Percentiles rank a stretch among this genome's conserved stretches.
Evolutionary conservation across 2,888 invertebrate genomes (phyloP).

Genomic region (Drosophila ezoana): DNA sequence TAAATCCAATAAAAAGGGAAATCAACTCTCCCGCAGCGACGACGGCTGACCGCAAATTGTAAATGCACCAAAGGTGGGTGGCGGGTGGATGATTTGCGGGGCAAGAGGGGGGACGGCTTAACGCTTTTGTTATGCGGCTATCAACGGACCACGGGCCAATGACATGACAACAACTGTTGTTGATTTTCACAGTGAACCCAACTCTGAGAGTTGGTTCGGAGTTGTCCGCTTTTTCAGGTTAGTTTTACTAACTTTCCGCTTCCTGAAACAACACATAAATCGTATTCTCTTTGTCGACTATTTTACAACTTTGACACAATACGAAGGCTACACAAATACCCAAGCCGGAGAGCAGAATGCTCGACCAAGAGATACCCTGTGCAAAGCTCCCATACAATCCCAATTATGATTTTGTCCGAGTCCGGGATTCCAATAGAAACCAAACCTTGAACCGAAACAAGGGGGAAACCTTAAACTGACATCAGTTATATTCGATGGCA

Average conservation of each 20-base stretch:
- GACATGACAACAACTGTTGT: slow-evolving; percentile 6
- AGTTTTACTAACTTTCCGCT: slow-evolving; percentile 9
- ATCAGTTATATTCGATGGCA: too few relatives aligned
- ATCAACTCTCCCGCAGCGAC: slow-evolving; percentile 30
- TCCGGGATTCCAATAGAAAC: too few relatives aligned
- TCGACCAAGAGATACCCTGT: background rate
- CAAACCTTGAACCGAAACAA: too few relatives aligned
- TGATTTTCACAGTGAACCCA: background rate
- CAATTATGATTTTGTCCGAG: too few relatives aligned
- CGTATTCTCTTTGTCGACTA: background rate
- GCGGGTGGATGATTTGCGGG: too few relatives aligned
- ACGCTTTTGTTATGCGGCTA: slow-evolving; percentile 18
- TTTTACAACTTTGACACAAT: slow-evolving; percentile 2
- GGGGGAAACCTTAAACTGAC: too few relatives aligned
- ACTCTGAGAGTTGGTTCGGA: background rate
- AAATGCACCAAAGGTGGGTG: slow-evolving; percentile 22
- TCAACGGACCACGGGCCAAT: slow-evolving; percentile 14
- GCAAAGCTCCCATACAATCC: too few relatives aligned
- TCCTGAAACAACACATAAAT: slow-evolving; percentile 10
- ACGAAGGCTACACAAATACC: background rate
- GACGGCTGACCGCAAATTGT: slow-evolving; percentile 47
- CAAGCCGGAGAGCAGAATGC: too few relatives aligned
- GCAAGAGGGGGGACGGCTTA: background rate
- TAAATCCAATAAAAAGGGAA: slow-evolving; percentile 47
- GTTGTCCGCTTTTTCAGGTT: background rate